Conservation (phyloP, 2,888 invertebrate genomes). For the Elegia similella region DNA sequence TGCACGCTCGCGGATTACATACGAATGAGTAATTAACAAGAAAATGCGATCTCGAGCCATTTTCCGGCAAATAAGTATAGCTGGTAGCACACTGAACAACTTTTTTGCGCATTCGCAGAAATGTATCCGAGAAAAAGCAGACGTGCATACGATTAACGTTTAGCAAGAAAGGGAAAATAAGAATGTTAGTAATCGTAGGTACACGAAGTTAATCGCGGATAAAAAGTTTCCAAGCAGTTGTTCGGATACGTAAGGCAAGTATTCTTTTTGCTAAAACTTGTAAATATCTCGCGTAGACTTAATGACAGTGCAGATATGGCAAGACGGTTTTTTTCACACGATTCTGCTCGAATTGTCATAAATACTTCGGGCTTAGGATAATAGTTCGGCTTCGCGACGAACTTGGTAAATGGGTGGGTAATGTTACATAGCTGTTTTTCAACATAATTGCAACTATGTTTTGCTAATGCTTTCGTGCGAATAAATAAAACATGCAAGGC, state of each 20-base stretch:
- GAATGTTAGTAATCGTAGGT: conserved; percentile 11
- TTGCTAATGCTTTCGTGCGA: conserved; percentile 12
- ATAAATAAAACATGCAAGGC: conserved; percentile 10
- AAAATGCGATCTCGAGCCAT: conserved; percentile 50
- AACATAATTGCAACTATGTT: conserved; percentile 13
- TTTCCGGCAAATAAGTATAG: conserved; percentile 58
- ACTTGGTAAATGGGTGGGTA: conserved; percentile 10
- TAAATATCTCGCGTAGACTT: conserved; percentile 12
- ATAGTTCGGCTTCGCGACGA: conserved; percentile 9
- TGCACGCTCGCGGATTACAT: conserved; percentile 32
- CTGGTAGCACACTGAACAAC: not conserved
- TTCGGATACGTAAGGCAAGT: not conserved
- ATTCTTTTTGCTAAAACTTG: conserved; percentile 16
- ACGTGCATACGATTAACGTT: conserved; percentile 17
- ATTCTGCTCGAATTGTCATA: conserved; percentile 13
- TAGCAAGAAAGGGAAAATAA: conserved; percentile 13
- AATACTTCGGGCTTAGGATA: conserved; percentile 7
- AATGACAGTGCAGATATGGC: conserved; percentile 5
- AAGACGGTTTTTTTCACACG: conserved; percentile 3
- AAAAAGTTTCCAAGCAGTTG: conserved; percentile 9
- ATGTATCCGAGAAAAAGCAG: conserved; percentile 13
- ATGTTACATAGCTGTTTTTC: conserved; percentile 8
- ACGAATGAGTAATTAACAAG: conserved; percentile 45
- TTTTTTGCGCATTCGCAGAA: conserved; percentile 10
- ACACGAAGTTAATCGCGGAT: conserved; percentile 5